These are phyloP conservation scores for Trypoxylon attenuatum DNA, from an alignment of 2,888 invertebrate genomes.

Conservation along the genomic window DNA sequence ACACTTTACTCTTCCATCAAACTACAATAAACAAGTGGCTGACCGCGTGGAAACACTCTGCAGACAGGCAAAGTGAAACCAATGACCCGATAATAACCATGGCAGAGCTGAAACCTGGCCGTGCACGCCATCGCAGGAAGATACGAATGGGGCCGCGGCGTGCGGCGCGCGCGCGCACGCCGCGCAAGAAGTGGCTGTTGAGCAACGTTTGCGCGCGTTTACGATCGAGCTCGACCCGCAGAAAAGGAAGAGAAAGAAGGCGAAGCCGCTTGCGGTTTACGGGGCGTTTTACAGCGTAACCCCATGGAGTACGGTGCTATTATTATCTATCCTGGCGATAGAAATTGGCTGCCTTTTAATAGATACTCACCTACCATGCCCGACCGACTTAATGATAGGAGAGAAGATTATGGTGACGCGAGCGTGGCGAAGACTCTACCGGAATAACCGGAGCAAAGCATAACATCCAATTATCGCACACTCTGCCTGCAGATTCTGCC, in stretches of 20 bases:
- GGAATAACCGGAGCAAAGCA: not conserved
- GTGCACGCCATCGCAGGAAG: no score
- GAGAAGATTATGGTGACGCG: conserved; percentile 5
- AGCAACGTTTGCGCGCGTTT: conserved; percentile 50
- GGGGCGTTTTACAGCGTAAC: conserved; percentile 50
- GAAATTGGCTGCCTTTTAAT: conserved; percentile 53
- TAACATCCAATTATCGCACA: not conserved
- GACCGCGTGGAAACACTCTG: no score
- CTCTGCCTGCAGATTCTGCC: not conserved
- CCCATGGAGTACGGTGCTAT: conserved; percentile 47
- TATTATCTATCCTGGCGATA: conserved; percentile 55
- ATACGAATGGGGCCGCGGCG: conserved; percentile 25
- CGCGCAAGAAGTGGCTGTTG: conserved; percentile 30
- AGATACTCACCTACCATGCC: conserved; percentile 21
- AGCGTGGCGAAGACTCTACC: not conserved
- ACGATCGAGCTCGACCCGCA: conserved; percentile 37
- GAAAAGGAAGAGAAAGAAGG: conserved; percentile 9
- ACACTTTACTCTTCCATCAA: no score
- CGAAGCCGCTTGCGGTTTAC: conserved; percentile 53
- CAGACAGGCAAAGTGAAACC: no score
- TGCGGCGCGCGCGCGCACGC: conserved; percentile 16
- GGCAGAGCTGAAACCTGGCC: no score
- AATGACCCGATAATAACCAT: no score
- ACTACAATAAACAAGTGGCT: no score
- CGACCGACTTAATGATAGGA: conserved; percentile 34